These are phyloP conservation scores for Neomorphus geoffroyi DNA, from an alignment of 2,797 vertebrate genomes.

Conservation along the genomic window DNA sequence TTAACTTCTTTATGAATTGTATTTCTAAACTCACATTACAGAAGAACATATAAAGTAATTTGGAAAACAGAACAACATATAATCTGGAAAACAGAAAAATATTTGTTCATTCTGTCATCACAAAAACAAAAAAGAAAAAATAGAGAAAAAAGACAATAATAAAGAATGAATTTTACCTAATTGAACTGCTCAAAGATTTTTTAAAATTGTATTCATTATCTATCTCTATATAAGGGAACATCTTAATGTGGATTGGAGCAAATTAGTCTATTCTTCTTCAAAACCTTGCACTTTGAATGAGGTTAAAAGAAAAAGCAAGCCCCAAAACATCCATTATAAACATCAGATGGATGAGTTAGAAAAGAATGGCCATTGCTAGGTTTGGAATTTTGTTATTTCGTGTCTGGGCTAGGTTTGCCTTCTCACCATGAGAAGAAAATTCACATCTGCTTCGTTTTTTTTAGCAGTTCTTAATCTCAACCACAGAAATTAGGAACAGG, in stretches of 20 bases:
- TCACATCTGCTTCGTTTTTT: constrained; percentile 42
- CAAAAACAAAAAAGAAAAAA: neutral
- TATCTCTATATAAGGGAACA: neutral
- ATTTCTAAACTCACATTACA: neutral
- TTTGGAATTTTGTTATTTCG: neutral
- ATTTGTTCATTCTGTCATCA: neutral
- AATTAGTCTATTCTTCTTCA: neutral
- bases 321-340: neutral
- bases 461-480: constrained; percentile 2
- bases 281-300: neutral
- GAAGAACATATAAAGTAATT: neutral
- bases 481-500: constrained; percentile 32
- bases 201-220: neutral
- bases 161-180: neutral
- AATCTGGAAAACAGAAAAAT: neutral
- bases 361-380: neutral
- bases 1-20: neutral
- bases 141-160: neutral
- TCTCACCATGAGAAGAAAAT: neutral
- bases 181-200: neutral
- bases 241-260: neutral
- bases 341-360: neutral
- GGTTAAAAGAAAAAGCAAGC: neutral
- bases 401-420: neutral
- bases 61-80: neutral